Conservation (phyloP, 2,797 vertebrate genomes). For the Mareca penelope region DNA sequence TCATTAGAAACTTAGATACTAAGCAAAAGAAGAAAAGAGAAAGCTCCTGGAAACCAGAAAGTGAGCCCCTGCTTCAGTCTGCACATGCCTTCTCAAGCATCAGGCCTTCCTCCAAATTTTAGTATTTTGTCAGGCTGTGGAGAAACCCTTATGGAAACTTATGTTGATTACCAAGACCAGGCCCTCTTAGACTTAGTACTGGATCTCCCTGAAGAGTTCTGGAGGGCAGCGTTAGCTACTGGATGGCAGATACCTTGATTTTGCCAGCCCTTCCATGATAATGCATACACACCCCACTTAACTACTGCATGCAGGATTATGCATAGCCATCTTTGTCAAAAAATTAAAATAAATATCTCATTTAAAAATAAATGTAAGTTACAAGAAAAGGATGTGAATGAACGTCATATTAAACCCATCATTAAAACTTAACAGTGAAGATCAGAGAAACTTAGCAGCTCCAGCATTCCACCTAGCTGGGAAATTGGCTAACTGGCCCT, state of each 20-base stretch:
- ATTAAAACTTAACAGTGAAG: neutral
- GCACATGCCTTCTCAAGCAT: neutral
- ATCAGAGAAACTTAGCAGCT: neutral
- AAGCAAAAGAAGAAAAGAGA: neutral
- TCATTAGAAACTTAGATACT: neutral
- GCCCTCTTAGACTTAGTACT: accelerated
- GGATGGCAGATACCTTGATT: neutral
- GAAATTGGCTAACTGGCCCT: neutral
- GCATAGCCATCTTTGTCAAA: neutral
- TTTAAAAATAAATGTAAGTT: neutral
- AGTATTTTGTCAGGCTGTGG: neutral
- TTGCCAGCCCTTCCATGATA: neutral
- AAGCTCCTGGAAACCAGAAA: neutral
- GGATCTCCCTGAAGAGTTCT: neutral
- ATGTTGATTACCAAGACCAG: neutral
- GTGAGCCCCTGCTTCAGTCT: no score
- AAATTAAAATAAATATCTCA: accelerated
- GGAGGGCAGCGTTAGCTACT: neutral
- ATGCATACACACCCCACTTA: accelerated
- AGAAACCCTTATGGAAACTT: accelerated
- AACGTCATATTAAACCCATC: neutral
- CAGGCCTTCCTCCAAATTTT: neutral
- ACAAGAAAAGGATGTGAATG: neutral
- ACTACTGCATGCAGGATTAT: neutral
- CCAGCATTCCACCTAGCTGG: neutral